A percentile compares a stretch with the other conserved stretches of the same genome.
phyloP scores from a whole-genome alignment of 2,797 vertebrate genomes.

The Notolabrus celidotus region DNA sequence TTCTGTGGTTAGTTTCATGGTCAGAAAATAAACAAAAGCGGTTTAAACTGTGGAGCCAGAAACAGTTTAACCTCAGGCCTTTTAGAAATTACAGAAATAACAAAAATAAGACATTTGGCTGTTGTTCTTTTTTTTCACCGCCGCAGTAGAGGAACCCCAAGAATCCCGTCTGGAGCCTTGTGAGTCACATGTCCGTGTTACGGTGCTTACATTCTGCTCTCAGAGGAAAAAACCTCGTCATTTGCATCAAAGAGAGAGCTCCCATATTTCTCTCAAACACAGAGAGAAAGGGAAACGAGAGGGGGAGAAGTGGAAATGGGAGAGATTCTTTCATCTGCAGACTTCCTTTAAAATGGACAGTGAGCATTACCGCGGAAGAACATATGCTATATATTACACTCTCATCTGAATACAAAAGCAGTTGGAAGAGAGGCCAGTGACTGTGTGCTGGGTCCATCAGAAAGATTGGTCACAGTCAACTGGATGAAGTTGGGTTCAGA shows the following conservation, averaged over 20 bases:
- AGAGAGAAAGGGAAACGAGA: slow-evolving; percentile 45
- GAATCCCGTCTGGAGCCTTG: slow-evolving; percentile 87
- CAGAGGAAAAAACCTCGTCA: slow-evolving; percentile 75
- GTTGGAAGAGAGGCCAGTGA: slow-evolving; percentile 64
- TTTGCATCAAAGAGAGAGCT: slow-evolving; percentile 83
- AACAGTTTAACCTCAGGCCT: slow-evolving; percentile 83
- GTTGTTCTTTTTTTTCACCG: slow-evolving; percentile 73
- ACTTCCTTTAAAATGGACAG: slow-evolving; percentile 85
- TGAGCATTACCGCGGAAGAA: slow-evolving; percentile 69
- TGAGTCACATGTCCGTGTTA: slow-evolving; percentile 82
- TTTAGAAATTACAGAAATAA: slow-evolving; percentile 85
- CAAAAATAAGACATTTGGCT: slow-evolving; percentile 83
- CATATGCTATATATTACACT: slow-evolving; percentile 81
- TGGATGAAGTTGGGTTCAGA: slow-evolving; percentile 65
- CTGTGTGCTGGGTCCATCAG: slow-evolving; percentile 67
- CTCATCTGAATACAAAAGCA: slow-evolving; percentile 86
- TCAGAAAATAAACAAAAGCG: slow-evolving; percentile 88
- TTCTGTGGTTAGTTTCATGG: slow-evolving; percentile 88
- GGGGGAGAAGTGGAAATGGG: slow-evolving; percentile 68
- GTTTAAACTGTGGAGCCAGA: slow-evolving; percentile 83
- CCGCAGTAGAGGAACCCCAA: slow-evolving; percentile 79
- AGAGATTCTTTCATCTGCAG: slow-evolving; percentile 86
- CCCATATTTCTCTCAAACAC: slow-evolving; percentile 76
- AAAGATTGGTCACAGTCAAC: slow-evolving; percentile 78
- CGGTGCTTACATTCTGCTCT: slow-evolving; percentile 72